Percentiles rank a stretch among this genome's conserved stretches.
These are phyloP conservation scores for Neodiprion lecontei DNA, from an alignment of 1,140 invertebrate species.

Conservation along the genomic window DNA sequence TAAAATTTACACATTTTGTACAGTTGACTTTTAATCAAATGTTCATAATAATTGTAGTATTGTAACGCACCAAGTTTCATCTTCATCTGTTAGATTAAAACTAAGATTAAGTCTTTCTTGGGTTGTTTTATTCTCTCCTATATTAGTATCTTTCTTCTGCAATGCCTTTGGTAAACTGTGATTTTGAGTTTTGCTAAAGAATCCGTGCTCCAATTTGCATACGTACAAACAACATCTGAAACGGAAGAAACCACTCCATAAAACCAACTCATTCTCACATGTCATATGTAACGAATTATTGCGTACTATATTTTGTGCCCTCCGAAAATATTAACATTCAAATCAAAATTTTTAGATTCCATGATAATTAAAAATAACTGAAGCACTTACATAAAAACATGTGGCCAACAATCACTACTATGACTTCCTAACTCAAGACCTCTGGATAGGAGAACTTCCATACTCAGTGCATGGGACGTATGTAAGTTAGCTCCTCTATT, in stretches of 20 bases:
- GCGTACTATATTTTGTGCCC: not conserved
- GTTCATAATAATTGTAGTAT: not conserved
- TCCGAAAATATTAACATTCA: not conserved
- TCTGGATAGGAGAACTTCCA: conserved; percentile 82
- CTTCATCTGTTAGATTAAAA: conserved; percentile 70
- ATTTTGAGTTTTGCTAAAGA: conserved; percentile 75
- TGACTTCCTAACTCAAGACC: conserved; percentile 91
- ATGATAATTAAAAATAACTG: not conserved
- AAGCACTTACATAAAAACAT: conserved; percentile 81
- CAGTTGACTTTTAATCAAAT: not conserved
- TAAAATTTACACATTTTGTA: conserved; percentile 13
- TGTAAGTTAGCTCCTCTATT: conserved; percentile 73
- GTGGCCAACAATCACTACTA: conserved; percentile 90
- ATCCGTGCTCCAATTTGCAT: conserved; percentile 85
- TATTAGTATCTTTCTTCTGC: conserved; percentile 57
- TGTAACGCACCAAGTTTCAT: conserved; percentile 73
- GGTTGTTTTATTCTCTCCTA: conserved; percentile 47
- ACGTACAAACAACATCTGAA: conserved; percentile 83
- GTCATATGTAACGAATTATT: not conserved
- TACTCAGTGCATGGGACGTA: conserved; percentile 86
- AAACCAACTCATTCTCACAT: not conserved
- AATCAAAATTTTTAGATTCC: not conserved
- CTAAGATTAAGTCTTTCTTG: conserved; percentile 59
- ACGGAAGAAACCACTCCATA: not conserved
- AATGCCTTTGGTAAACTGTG: conserved; percentile 53